phyloP scores from a whole-genome alignment of 2,797 vertebrate species.

The Artibeus jamaicensis region DNA sequence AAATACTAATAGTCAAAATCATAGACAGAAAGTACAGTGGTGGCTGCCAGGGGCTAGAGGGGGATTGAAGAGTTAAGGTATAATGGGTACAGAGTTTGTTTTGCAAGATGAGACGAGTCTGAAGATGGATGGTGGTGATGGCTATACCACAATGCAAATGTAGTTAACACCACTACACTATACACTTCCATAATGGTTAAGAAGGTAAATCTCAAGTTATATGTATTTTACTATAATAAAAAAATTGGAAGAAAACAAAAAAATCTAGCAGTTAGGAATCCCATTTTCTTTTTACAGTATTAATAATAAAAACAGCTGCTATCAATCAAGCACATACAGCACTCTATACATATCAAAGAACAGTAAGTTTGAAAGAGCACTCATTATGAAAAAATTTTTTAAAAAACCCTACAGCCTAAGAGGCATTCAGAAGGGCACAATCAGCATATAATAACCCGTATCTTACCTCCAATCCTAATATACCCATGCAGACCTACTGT shows the following conservation, averaged over 20 bases:
- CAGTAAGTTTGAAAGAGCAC: not conserved
- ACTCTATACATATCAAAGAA: not conserved
- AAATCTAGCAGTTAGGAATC: not conserved
- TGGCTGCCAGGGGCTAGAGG: not conserved
- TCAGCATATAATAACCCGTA: not conserved
- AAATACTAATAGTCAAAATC: not conserved
- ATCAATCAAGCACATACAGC: not conserved
- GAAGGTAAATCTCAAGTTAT: not conserved
- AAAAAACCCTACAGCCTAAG: not conserved
- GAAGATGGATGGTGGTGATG: not conserved
- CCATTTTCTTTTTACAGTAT: not conserved
- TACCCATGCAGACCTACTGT: not conserved
- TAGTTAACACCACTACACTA: not conserved
- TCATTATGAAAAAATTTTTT: not conserved
- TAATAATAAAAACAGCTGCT: not conserved
- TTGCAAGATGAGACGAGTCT: not conserved
- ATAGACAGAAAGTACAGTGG: not conserved
- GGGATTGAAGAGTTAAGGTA: not conserved
- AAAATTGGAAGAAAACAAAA: not conserved
- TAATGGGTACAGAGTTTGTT: not conserved
- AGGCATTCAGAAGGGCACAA: not conserved
- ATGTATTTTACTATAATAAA: not conserved
- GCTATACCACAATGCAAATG: not conserved
- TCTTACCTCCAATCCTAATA: not conserved
- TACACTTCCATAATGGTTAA: not conserved